phyloP scores from a whole-genome alignment of 2,888 invertebrate genomes.

The Mesorhabditis belari region DNA sequence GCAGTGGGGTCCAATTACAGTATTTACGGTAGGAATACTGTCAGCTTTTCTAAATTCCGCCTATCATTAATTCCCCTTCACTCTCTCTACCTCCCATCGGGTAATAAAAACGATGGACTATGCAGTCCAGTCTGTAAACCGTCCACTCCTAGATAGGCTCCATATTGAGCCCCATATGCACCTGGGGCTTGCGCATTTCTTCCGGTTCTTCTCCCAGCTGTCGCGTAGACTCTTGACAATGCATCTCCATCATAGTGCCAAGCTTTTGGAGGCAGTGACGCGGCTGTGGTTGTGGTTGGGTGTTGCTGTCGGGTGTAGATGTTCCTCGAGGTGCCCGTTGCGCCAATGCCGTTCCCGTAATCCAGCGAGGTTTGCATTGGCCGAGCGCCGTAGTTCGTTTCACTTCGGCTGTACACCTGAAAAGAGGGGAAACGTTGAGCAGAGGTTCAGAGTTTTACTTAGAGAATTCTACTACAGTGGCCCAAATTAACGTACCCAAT shows the following conservation, averaged over 20 bases:
- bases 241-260: constrained; percentile 19
- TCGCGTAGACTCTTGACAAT: constrained; percentile 30
- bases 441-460: background rate
- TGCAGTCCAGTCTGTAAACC: background rate
- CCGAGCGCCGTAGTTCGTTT: constrained; percentile 48
- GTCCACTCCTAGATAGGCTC: background rate
- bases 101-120: constrained; percentile 15
- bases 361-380: constrained; percentile 38
- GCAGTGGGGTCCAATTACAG: too few relatives aligned
- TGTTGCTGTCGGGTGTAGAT: background rate
- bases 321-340: constrained; percentile 7
- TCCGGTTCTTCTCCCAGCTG: constrained; percentile 23
- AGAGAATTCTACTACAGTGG: background rate
- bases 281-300: background rate
- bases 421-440: too few relatives aligned
- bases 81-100: constrained; percentile 6
- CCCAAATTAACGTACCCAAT: too few relatives aligned
- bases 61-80: too few relatives aligned
- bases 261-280: background rate
- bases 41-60: background rate
- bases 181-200: constrained; percentile 4
- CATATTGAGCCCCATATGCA: constrained; percentile 6
- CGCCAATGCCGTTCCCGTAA: constrained; percentile 40
- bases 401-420: constrained; percentile 44
- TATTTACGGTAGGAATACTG: too few relatives aligned